These are phyloP conservation scores for Ichneumoninae sp. DNA, from an alignment of 2,888 invertebrate genomes.

Conservation along the genomic window DNA sequence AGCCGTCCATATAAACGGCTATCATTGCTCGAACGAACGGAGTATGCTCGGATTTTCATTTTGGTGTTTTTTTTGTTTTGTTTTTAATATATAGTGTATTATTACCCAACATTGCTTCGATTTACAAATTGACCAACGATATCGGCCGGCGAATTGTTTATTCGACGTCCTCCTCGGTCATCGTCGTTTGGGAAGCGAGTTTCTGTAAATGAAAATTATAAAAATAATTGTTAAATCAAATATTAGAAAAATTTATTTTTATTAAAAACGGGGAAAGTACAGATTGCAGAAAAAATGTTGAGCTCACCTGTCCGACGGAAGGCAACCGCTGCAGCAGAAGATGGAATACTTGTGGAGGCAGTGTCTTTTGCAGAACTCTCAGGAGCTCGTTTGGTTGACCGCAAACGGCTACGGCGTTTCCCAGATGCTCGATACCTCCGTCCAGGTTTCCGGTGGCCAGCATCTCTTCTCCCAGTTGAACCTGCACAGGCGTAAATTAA, in stretches of 20 bases:
- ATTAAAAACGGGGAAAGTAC: neutral
- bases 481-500: conserved; percentile 84
- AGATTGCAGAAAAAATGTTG: neutral
- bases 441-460: conserved; percentile 94
- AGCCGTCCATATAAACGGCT: conserved; percentile 13
- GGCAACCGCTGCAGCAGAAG: conserved; percentile 94
- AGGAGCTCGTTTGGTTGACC: conserved; percentile 96
- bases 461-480: conserved; percentile 97
- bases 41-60: conserved; percentile 48
- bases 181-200: conserved; percentile 75
- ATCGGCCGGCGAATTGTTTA: conserved; percentile 72
- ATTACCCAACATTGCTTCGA: conserved; percentile 76
- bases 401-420: conserved; percentile 98
- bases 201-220: conserved; percentile 71
- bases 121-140: conserved; percentile 73
- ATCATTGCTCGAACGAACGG: conserved; percentile 55
- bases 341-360: conserved; percentile 97
- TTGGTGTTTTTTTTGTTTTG: conserved; percentile 48
- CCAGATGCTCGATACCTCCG: conserved; percentile 97
- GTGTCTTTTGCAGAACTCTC: conserved; percentile 95
- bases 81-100: conserved; percentile 72
- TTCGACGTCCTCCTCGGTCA: conserved; percentile 83
- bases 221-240: neutral
- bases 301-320: conserved; percentile 86
- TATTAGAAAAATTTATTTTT: no score